Conservation (phyloP, 1,140 invertebrate species). For the Monomorium pharaonis region DNA sequence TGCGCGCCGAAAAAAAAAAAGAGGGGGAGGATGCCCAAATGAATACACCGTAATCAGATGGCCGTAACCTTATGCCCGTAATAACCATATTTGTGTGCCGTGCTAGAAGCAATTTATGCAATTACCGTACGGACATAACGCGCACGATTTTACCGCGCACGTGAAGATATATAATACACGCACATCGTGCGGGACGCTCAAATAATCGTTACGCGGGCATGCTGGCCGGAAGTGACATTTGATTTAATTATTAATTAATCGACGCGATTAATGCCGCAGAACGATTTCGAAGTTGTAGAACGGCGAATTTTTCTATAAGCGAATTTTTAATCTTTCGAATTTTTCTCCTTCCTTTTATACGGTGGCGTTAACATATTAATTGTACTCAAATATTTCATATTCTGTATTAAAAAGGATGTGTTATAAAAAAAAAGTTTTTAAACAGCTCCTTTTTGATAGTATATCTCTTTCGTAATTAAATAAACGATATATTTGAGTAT, state of each 20-base stretch:
- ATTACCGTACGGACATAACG: conserved; percentile 28
- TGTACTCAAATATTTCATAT: too few species aligned
- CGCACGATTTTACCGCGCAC: conserved; percentile 3
- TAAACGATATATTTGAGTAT: neutral
- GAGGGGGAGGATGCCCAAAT: neutral
- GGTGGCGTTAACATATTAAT: too few species aligned
- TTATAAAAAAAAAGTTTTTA: too few species aligned
- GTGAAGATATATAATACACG: conserved; percentile 39
- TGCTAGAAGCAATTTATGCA: conserved; percentile 26
- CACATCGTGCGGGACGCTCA: conserved; percentile 12
- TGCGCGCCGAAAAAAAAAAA: conserved; percentile 23
- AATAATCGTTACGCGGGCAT: conserved; percentile 35
- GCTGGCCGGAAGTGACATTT: conserved; percentile 30
- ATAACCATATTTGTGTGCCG: conserved; percentile 18
- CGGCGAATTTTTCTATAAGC: neutral
- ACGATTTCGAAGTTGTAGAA: neutral
- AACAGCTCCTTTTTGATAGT: neutral
- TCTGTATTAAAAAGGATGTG: too few species aligned
- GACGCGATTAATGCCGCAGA: neutral
- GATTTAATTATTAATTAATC: conserved; percentile 41
- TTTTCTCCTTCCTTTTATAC: neutral
- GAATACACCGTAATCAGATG: conserved; percentile 44
- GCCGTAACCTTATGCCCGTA: conserved; percentile 41
- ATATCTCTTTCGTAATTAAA: neutral
- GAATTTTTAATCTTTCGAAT: neutral